Evolutionary conservation across 2,888 invertebrate genomes (phyloP).

Genomic region (Drosophila greeni): DNA sequence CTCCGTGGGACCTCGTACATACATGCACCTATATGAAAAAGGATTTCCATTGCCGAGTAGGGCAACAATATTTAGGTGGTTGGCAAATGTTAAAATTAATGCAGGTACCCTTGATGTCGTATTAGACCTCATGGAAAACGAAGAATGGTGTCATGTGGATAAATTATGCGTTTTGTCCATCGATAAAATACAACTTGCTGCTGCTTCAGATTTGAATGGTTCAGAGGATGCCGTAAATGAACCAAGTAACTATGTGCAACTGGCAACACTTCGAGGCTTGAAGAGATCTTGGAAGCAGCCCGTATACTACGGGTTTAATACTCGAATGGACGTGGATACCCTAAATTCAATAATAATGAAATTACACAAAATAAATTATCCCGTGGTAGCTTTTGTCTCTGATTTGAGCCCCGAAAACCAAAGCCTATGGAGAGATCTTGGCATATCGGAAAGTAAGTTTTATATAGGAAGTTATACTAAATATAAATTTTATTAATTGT

Average conservation of each 20-base stretch:
- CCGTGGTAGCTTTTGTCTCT: constrained; percentile 1
- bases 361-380: constrained; percentile 1
- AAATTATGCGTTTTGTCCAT: constrained; percentile 1
- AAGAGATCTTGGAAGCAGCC: constrained; percentile 1
- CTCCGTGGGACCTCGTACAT: background rate
- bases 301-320: background rate
- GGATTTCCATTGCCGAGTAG: constrained; percentile 5
- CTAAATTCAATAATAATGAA: constrained; percentile 1
- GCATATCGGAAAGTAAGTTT: constrained; percentile 7
- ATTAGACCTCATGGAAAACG: constrained; percentile 1
- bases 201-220: background rate
- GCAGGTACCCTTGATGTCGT: constrained; percentile 7
- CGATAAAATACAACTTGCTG: background rate
- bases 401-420: background rate
- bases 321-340: background rate
- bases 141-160: background rate
- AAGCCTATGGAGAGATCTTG: constrained; percentile 1
- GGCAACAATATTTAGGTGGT: constrained; percentile 1
- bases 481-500: background rate
- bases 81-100: constrained; percentile 2
- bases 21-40: background rate
- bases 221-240: background rate
- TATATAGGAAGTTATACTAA: background rate
- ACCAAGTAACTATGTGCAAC: background rate
- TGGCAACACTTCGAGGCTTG: background rate